Evolutionary conservation across 2,113 vertebrate species (phyloP), one percentile per base, ranked within the genome.

Genomic region (Eurystomus gularis): DNA sequence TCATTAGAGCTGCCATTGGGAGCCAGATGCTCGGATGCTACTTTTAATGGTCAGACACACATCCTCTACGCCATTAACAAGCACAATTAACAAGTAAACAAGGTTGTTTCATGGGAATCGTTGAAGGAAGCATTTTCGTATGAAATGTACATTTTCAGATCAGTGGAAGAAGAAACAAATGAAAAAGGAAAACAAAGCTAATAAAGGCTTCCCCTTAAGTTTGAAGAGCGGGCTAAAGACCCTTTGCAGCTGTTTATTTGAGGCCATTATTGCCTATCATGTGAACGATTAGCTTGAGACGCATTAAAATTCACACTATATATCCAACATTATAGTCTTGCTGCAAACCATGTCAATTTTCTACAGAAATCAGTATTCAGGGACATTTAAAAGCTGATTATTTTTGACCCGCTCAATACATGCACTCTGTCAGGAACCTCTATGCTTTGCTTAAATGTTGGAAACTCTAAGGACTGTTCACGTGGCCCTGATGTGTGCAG

Each of bases 371-470:
- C 81, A 71, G 68, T 21, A 66, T 28, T 83, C 39, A n/a, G 69
- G 60, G 83, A 60, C 76, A 35, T 75, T 44, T 39, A 58, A 66
- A 51, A 14, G 71, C 33, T 46, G 81, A 90, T 85, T 93, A 69
- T 68, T 95, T 68, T 80, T 96, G 86, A 91, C 84, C 81, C 44
- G 65, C 48, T 85, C 87, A n/a, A 25, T 49, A 4, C 61, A 23
- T 0, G 7, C 29, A 61, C 33, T 77, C 60, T 62, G 68, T 10
- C 82, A 93, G 78, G 82, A 91, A 40, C 73, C 71, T 89, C 77
- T n/a, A 3, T 12, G 44, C 21, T 87, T 58, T 86, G 48, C 28
- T 93, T 35, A 86, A 78, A 42, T 9, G 42, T 13, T 76, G 77
- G 71, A 17, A 81, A 28, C 26, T 58, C 64, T 2, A 3, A 68